These are phyloP conservation scores for Cepaea nemoralis DNA, from an alignment of 1,140 invertebrate species.

Conservation along the genomic window DNA sequence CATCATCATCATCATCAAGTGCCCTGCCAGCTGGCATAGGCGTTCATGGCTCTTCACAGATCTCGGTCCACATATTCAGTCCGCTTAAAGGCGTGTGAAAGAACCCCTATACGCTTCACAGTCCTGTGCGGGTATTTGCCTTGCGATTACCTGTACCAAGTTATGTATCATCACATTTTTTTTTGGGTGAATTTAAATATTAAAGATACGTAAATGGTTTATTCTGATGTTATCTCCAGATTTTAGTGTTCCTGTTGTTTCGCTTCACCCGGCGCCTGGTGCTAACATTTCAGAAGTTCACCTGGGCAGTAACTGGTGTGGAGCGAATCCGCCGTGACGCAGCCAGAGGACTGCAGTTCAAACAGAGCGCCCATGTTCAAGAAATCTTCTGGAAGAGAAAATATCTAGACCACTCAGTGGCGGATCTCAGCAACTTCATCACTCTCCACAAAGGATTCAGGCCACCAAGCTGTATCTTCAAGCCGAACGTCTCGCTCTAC, in stretches of 20 bases:
- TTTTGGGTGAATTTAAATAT: too few relatives aligned
- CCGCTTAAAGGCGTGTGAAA: too few relatives aligned
- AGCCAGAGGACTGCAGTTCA: conserved; percentile 60
- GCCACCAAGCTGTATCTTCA: conserved; percentile 63
- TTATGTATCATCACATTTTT: too few relatives aligned
- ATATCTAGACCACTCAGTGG: conserved; percentile 53
- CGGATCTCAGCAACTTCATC: conserved; percentile 63
- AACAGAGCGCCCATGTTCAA: conserved; percentile 65
- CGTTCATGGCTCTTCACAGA: too few relatives aligned
- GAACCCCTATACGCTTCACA: too few relatives aligned
- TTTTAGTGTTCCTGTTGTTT: conserved; percentile 58
- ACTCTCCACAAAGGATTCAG: conserved; percentile 64
- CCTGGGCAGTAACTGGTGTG: conserved; percentile 65
- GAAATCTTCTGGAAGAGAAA: conserved; percentile 66
- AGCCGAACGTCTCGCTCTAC: conserved; percentile 62
- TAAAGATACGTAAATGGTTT: too few relatives aligned
- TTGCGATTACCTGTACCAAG: too few relatives aligned
- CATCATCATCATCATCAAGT: too few relatives aligned
- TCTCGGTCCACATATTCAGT: too few relatives aligned
- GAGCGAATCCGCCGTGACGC: conserved; percentile 62
- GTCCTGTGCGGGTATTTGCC: too few relatives aligned
- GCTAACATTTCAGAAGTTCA: conserved; percentile 63
- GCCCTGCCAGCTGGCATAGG: too few relatives aligned
- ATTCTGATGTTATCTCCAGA: conserved; percentile 33
- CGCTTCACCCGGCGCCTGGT: conserved; percentile 57